Percentiles rank a stretch among this genome's conserved stretches.
These are phyloP conservation scores for Sebastes cheni DNA, from an alignment of 2,797 vertebrate species.

Conservation along the genomic window DNA sequence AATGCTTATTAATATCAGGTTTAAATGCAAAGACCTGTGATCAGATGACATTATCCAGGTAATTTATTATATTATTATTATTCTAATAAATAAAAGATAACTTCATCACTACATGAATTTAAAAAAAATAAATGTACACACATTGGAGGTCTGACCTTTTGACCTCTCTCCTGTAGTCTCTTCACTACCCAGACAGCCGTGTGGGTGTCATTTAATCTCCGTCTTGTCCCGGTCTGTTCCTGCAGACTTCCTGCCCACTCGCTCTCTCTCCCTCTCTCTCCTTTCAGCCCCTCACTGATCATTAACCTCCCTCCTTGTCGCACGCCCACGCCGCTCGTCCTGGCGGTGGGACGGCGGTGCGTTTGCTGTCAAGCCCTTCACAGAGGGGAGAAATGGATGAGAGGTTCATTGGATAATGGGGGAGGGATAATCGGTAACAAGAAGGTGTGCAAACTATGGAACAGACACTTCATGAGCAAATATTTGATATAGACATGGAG, in stretches of 20 bases:
- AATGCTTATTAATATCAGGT: background rate
- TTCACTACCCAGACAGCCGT: conserved; percentile 35
- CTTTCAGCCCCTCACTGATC: conserved; percentile 67
- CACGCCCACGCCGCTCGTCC: conserved; percentile 66
- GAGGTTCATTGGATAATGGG: conserved; percentile 22
- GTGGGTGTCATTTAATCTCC: conserved; percentile 71
- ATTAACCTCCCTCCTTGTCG: conserved; percentile 73
- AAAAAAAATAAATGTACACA: background rate
- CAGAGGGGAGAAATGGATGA: conserved; percentile 49
- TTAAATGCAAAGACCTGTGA: background rate
- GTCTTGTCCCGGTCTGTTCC: conserved; percentile 62
- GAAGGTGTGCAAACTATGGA: background rate
- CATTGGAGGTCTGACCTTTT: background rate
- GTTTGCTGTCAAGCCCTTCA: conserved; percentile 62
- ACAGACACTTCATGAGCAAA: conserved; percentile 2
- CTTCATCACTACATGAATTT: background rate
- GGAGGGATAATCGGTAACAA: background rate
- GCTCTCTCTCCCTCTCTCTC: conserved; percentile 7
- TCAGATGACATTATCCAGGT: background rate
- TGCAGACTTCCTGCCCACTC: conserved; percentile 70
- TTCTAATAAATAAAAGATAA: too few relatives aligned
- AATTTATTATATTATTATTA: fast-evolving
- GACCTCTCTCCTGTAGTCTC: conserved; percentile 20
- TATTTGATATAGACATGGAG: background rate
- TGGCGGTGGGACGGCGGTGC: conserved; percentile 14